Conservation (phyloP, 2,113 vertebrate genomes). For the human region DNA sequence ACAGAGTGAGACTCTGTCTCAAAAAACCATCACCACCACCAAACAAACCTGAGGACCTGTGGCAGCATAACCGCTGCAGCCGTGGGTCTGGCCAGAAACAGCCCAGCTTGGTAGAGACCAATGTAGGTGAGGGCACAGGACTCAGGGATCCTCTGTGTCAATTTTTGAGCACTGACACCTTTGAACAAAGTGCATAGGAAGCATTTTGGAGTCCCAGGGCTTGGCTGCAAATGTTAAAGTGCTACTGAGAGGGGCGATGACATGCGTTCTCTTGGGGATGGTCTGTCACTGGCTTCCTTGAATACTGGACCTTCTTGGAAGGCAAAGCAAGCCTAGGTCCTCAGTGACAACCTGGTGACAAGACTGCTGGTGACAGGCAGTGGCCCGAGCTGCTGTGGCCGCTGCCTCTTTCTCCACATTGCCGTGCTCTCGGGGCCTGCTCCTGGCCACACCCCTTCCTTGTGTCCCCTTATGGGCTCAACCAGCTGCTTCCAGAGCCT, state of each 20-base stretch:
- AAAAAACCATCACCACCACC: no score
- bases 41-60: not conserved
- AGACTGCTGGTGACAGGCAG: no score
- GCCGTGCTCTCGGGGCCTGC: no score
- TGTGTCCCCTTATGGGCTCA: accelerated
- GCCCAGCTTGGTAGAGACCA: not conserved
- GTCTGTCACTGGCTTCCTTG: not conserved
- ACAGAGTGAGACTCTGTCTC: no score
- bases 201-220: not conserved
- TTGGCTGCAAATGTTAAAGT: not conserved
- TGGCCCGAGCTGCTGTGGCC: not conserved
- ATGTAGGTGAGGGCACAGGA: accelerated
- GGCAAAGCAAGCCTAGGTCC: not conserved
- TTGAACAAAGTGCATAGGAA: not conserved
- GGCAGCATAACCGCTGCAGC: not conserved
- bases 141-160: not conserved
- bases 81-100: not conserved
- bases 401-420: not conserved
- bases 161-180: not conserved
- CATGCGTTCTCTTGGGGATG: not conserved
- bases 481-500: not conserved
- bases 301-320: not conserved
- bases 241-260: accelerated
- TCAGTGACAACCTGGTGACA: not conserved
- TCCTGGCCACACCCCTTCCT: not conserved